Conservation (phyloP, 2,888 invertebrate species). For the Drosophila kambysellisi region DNA sequence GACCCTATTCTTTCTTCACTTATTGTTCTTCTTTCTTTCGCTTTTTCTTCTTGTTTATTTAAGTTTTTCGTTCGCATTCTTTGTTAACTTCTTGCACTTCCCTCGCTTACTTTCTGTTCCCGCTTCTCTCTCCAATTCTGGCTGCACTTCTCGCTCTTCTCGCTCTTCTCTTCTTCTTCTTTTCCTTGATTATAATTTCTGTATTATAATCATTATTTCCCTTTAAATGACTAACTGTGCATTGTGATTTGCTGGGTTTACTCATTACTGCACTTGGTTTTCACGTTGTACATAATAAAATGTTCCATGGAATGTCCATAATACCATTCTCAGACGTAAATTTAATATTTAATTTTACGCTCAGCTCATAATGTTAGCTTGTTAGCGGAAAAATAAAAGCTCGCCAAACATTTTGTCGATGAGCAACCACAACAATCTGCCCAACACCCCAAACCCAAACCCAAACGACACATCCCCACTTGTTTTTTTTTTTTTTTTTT, state of each 20-base stretch:
- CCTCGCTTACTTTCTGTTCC: not conserved
- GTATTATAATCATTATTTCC: not conserved
- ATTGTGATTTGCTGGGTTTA: not conserved
- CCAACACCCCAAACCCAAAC: not conserved
- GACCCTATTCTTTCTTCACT: not conserved
- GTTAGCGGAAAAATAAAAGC: slow-evolving; percentile 15
- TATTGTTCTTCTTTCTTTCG: not conserved
- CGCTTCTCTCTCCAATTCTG: not conserved
- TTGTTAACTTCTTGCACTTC: too few species aligned
- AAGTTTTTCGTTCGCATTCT: not conserved
- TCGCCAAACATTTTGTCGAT: slow-evolving; percentile 15
- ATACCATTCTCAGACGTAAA: not conserved
- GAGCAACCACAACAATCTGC: slow-evolving; percentile 2
- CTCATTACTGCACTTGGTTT: not conserved
- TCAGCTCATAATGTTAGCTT: slow-evolving; percentile 7
- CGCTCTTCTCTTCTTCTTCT: not conserved
- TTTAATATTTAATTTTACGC: slow-evolving; percentile 5
- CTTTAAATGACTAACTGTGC: not conserved
- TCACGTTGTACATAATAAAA: not conserved
- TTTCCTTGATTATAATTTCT: not conserved
- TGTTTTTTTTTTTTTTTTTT: not conserved
- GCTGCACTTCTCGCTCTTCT: not conserved
- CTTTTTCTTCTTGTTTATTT: not conserved
- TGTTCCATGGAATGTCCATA: not conserved
- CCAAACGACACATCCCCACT: not conserved